Evolutionary conservation across 2,113 vertebrate species (phyloP), one percentile per base, ranked within the genome.

Genomic region (Mungos mungo): DNA sequence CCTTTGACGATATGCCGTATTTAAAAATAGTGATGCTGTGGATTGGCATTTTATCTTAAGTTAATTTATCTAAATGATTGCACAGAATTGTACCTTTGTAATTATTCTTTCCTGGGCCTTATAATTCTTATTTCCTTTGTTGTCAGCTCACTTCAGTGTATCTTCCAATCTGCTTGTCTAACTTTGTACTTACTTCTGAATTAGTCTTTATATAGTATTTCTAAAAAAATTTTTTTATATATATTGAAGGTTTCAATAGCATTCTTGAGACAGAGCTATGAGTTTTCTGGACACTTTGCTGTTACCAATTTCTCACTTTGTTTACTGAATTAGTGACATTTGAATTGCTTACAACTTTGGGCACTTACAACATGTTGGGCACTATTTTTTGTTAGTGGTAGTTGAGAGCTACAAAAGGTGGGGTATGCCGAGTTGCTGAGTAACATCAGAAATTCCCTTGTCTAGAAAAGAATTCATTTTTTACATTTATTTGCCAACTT

Each of bases 181-280:
- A 57, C 41, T 92, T 96, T 86, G 33, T 87, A 79, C 94, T 74
- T 91, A 35, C 93, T 92, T 91, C 35, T 93, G 23, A 94, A 85
- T 95, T 47, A 60, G 14, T 80, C 80, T 91, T 95, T 92, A 31
- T 18, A 60, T 66, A 57, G 33, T 90, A 15, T 76, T 94, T 85
- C 77, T 81, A 27, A 88, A 41, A 69, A 69, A 52, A 50, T 76
- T 8, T 69, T n/a, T 14, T 71, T 50, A 23, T 57, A 19, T 57
- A 74, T 50, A 7, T 92, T 69, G 41, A 88, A 71, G 2, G 0
- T 88, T 84, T 63, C 13, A 57, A 5, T 57, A 85, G 33, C 47
- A 66, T 83, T 19, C 50, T 91, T 93, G 57, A 77, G 7, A 69
- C 31, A 86, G 41, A 86, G 16, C n/a, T 68, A 79, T 82, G 60